Percentiles rank a stretch among this genome's conserved stretches.
Evolutionary conservation across 35 echinoderm and acorn worm genomes (phyloP).

Genomic region (Hemicentrotus pulcherrimus): DNA sequence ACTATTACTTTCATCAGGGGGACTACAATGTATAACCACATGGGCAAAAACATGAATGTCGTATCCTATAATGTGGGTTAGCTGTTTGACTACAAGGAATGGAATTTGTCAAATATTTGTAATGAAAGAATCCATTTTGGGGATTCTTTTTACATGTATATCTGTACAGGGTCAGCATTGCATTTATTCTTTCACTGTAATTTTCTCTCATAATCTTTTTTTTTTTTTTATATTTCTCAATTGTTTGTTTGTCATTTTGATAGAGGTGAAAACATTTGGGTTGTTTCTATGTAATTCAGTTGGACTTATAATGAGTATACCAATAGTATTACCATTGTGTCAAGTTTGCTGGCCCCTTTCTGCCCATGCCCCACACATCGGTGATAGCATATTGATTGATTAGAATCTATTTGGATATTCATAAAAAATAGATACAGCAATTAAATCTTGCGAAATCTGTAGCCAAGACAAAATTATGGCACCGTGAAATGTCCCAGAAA

Average conservation of each 20-base stretch:
- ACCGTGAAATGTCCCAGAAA: no score
- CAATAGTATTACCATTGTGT: no score
- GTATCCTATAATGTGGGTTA: background rate
- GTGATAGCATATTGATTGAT: no score
- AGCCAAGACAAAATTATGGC: no score
- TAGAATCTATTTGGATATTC: no score
- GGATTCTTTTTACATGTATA: constrained; percentile 5
- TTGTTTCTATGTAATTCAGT: background rate
- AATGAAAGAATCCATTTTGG: background rate
- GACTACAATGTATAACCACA: background rate
- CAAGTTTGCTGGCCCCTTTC: background rate
- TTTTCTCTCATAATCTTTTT: constrained; percentile 8
- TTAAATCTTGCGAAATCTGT: no score
- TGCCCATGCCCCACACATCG: background rate
- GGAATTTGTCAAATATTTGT: background rate
- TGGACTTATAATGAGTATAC: no score
- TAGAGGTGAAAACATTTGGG: background rate
- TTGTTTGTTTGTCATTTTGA: constrained; percentile 14
- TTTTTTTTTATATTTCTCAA: background rate
- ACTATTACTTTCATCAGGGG: background rate
- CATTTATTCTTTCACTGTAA: constrained; percentile 13
- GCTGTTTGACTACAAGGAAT: background rate
- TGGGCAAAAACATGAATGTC: background rate
- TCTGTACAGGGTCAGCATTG: constrained; percentile 9
- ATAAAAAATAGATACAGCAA: no score